A percentile compares a stretch with the other conserved stretches of the same genome.
Conservation (phyloP, 2,113 vertebrate species). For the Poecile atricapillus region DNA sequence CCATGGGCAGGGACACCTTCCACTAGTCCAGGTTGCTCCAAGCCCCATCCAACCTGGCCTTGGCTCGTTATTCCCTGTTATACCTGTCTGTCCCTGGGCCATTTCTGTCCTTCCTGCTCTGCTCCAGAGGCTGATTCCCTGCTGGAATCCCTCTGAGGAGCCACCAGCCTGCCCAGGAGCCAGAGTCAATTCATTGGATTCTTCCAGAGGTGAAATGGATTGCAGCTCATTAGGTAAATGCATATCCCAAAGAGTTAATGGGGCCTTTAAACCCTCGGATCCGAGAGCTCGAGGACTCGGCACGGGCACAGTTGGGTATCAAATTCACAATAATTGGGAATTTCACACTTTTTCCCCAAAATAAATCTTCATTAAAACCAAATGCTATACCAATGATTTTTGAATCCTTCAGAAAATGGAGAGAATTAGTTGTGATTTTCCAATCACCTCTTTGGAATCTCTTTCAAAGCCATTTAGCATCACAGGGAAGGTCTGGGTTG, state of each 20-base stretch:
- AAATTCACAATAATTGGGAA: neutral
- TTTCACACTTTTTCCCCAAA: neutral
- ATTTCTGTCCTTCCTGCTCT: fast-evolving
- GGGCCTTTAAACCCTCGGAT: neutral
- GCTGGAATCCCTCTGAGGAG: neutral
- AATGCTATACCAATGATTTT: neutral
- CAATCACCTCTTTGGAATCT: neutral
- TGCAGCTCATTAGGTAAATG: neutral
- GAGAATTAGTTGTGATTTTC: neutral
- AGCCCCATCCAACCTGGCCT: neutral
- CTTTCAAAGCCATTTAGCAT: neutral
- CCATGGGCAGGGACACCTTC: neutral
- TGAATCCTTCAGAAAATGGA: neutral
- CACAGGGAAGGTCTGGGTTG: neutral
- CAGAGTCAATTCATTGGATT: neutral
- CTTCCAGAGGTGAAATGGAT: neutral
- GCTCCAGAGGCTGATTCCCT: neutral
- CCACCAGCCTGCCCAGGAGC: neutral
- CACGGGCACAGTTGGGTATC: neutral
- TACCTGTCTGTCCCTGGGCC: neutral
- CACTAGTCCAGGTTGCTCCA: neutral
- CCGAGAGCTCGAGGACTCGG: neutral
- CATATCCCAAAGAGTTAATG: neutral
- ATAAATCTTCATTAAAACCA: neutral
- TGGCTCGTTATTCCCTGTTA: neutral